Conservation (phyloP, 2,797 vertebrate genomes). For the Oreortyx pictus region DNA sequence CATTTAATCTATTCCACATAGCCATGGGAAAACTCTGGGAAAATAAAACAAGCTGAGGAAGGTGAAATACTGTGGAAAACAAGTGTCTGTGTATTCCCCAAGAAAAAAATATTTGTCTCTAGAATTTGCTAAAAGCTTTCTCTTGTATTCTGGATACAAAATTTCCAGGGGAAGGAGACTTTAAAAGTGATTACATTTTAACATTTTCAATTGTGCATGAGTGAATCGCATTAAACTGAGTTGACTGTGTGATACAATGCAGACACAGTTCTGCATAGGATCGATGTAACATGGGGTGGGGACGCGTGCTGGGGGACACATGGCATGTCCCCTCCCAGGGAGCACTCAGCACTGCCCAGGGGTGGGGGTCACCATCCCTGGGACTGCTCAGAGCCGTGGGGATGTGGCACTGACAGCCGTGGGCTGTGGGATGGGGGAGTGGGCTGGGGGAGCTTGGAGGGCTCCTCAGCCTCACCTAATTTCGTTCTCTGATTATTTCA, state of each 20-base stretch:
- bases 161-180: not conserved
- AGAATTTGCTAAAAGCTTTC: not conserved
- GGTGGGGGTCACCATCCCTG: no score
- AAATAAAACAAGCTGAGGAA: not conserved
- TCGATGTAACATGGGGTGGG: no score
- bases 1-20: not conserved
- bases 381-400: no score
- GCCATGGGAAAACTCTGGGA: not conserved
- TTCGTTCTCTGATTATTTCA: not conserved
- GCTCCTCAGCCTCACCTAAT: not conserved
- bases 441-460: no score
- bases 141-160: not conserved
- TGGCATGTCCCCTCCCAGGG: not conserved
- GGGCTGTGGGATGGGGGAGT: no score
- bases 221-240: not conserved
- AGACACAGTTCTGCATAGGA: accelerated
- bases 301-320: not conserved
- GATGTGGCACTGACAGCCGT: no score
- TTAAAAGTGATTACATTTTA: not conserved
- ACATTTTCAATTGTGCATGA: not conserved
- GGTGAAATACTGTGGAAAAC: not conserved
- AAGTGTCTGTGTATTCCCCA: not conserved
- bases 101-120: slow-evolving; percentile 3
- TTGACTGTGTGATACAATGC: accelerated
- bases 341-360: no score